A percentile compares a stretch with the other conserved stretches of the same genome.
These are phyloP conservation scores for Morus bassanus DNA, from an alignment of 2,797 vertebrate genomes.

Conservation along the genomic window DNA sequence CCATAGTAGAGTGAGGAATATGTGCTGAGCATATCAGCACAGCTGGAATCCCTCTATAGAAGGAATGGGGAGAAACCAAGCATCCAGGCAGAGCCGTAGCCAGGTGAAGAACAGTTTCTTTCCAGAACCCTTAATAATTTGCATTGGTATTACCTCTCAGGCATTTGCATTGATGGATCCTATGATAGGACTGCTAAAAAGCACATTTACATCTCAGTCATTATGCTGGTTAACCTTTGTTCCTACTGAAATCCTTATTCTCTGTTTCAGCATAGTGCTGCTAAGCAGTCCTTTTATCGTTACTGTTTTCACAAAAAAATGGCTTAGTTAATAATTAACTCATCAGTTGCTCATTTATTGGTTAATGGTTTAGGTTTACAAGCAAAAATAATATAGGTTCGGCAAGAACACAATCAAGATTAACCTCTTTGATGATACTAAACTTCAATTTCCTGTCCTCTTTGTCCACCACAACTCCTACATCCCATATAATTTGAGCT, in stretches of 20 bases:
- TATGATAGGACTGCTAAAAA: background rate
- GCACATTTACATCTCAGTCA: background rate
- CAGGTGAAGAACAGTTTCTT: background rate
- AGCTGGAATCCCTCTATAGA: background rate
- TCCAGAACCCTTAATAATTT: background rate
- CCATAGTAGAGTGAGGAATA: background rate
- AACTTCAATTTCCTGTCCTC: background rate
- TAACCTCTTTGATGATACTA: background rate
- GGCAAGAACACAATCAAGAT: too few species aligned
- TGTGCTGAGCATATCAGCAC: background rate
- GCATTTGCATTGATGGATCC: background rate
- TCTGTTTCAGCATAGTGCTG: background rate
- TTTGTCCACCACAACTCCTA: background rate
- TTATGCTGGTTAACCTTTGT: background rate
- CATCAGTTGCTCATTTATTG: background rate
- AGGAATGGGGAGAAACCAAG: background rate
- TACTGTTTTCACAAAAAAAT: background rate
- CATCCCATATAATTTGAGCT: background rate
- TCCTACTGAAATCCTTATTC: background rate
- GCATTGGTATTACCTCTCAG: background rate
- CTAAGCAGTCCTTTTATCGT: background rate
- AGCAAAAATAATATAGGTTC: too few species aligned
- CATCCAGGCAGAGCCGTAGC: background rate
- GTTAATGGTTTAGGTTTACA: background rate
- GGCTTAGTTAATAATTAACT: background rate